Evolutionary conservation across 2,888 invertebrate species (phyloP), one percentile per base, ranked within the genome.

Genomic region (Zaprionus bogoriensis): DNA sequence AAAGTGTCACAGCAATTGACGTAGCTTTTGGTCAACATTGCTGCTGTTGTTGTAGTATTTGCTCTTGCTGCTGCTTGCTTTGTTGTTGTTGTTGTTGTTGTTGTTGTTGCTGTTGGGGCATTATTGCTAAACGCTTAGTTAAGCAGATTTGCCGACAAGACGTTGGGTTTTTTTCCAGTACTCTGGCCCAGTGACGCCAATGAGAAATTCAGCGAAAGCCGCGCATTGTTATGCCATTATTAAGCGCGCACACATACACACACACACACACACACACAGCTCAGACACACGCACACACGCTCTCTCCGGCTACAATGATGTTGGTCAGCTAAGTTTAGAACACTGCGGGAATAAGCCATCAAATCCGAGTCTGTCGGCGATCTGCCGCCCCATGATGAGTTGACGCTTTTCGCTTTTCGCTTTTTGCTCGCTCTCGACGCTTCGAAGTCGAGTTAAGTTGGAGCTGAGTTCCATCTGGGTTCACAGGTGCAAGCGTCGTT

Each of bases 161-260:
- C 17, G 64, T 65, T 27, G 22, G 52, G 38, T 39, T 66, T 69
- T 67, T 71, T 68, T 28, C 63, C 54, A 39, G 45, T 32, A 12
- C 42, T 30, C 5, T 25, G 32, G 27, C 30, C 32, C 19, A 44
- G 39, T 73, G 72, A 74, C 74, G 62, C 14, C 70, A 67, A 74
- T 70, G 46, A 62, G 74, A 69, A 74, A 74, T 74, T 66, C 58
- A 69, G 32, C 66, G 74, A 66, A 73, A 73, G 66, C 70, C 22
- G 47, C 36, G 10, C 30, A 45, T 54, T 61, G 41, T 60, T 64
- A 59, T 46, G 36, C 52, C 48, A 67, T 62, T 57, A 57, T 51
- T 47, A 63, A 44, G 47, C 45, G 58, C n/a, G 14, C 27, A 39
- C 10, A 52, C 20, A 32, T 7, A 45, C 20, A 41, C 22, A 47